phyloP scores from a whole-genome alignment of 2,113 vertebrate genomes.

The Plecturocebus donacophilus region DNA sequence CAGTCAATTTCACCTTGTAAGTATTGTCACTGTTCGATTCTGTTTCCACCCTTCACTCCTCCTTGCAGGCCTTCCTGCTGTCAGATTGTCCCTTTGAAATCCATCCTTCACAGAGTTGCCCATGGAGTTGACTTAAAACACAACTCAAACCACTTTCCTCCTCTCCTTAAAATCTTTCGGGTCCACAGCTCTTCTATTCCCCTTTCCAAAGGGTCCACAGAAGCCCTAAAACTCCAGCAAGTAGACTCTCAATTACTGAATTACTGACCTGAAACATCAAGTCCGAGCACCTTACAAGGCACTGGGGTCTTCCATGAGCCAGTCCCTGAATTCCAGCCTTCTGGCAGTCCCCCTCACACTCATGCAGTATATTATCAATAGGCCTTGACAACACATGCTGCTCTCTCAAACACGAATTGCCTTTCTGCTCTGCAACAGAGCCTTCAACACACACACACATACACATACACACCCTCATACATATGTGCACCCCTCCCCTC shows the following conservation, averaged over 20 bases:
- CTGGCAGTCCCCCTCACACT: background rate
- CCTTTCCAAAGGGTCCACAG: background rate
- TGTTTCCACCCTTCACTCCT: background rate
- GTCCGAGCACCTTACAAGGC: background rate
- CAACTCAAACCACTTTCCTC: background rate
- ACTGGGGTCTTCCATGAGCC: background rate
- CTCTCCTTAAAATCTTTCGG: background rate
- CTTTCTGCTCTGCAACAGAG: background rate
- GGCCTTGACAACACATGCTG: background rate
- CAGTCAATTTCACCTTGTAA: background rate
- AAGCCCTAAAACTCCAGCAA: background rate
- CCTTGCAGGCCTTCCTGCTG: background rate
- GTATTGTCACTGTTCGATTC: background rate
- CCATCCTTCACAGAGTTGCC: background rate
- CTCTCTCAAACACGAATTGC: background rate
- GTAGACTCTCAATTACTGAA: background rate
- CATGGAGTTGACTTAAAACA: background rate
- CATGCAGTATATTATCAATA: background rate
- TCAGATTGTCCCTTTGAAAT: background rate
- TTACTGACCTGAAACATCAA: background rate
- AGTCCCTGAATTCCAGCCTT: background rate
- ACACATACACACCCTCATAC: no score
- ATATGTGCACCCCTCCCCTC: no score
- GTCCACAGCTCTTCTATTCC: background rate
- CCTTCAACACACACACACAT: background rate